phyloP scores from a whole-genome alignment of 2,113 vertebrate species.

The Malaclemys terrapin region DNA sequence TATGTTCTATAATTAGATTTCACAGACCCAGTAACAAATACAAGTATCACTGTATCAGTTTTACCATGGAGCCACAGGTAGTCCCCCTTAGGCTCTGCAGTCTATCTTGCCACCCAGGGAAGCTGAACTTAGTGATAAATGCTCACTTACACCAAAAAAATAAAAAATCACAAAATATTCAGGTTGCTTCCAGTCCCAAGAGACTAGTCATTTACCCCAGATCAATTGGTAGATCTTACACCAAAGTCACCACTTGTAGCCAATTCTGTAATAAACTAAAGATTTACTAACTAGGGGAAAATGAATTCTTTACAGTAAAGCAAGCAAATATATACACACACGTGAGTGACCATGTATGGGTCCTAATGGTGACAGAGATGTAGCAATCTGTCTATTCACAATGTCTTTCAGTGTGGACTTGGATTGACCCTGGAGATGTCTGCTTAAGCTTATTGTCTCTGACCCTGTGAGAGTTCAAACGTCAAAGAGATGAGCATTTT shows the following conservation, averaged over 20 bases:
- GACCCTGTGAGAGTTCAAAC: background rate
- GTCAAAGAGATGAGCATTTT: background rate
- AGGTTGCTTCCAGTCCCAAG: background rate
- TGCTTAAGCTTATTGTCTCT: background rate
- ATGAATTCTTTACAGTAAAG: background rate
- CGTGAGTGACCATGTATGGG: background rate
- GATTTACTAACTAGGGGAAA: background rate
- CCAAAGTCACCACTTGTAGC: background rate
- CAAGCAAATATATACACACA: background rate
- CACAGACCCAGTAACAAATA: background rate
- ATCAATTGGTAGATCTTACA: background rate
- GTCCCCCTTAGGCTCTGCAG: background rate
- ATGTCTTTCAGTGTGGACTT: background rate
- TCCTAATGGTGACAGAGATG: background rate
- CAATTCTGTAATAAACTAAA: background rate
- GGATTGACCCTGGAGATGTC: background rate
- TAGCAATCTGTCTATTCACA: background rate
- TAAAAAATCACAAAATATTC: background rate
- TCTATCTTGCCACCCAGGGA: background rate
- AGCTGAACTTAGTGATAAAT: background rate
- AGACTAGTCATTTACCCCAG: background rate
- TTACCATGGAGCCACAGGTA: background rate
- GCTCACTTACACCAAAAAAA: background rate
- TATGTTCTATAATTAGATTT: background rate
- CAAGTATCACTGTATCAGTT: background rate